Evolutionary conservation across 2,113 vertebrate genomes (phyloP), one percentile per base, ranked within the genome.

Genomic region (Scomber scombrus): DNA sequence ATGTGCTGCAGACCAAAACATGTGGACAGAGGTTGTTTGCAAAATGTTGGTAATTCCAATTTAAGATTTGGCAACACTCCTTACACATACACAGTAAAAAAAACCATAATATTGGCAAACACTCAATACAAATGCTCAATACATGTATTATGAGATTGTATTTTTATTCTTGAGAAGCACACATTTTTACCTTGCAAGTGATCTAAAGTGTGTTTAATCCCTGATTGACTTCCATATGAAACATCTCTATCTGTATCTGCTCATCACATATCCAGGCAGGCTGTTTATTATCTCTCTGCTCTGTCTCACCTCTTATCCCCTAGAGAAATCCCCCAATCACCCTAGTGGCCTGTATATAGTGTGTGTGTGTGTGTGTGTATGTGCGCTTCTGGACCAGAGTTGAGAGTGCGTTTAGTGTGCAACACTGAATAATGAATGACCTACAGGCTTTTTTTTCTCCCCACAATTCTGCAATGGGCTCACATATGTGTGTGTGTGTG

Each of bases 391-490:
- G 18, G 52, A 60, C 31, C 56, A 56, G 50, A 78, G 73, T 49
- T 66, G 58, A 60, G 56, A 54, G 50, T 3, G 51, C 3, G 1
- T 55, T 71, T 63, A 69, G 40, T 88, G 73, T 84, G 85, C 64
- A 74, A 60, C 46, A 54, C 69, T 86, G 45, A 89, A 91, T 89
- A 88, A 89, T 85, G 61, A 80, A 89, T 89, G 80, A 84, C 85
- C 82, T 51, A 19, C 55, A 75, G 73, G 63, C 71, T 51, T 65
- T 55, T 55, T 1, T 14, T 13, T 4, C 16, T 16, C 66, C 29
- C 9, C 12, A 49, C 19, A 6, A n/a, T 51, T 54, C 71, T 51
- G 8, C 43, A 47, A 43, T 55, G 60, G 0, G 19, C 45, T 19
- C 46, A n/a, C 58, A 34, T 50, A 5, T 72, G 7, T 34, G 47